Conservation (phyloP, 2,113 vertebrate species). For the Takifugu flavidus region DNA sequence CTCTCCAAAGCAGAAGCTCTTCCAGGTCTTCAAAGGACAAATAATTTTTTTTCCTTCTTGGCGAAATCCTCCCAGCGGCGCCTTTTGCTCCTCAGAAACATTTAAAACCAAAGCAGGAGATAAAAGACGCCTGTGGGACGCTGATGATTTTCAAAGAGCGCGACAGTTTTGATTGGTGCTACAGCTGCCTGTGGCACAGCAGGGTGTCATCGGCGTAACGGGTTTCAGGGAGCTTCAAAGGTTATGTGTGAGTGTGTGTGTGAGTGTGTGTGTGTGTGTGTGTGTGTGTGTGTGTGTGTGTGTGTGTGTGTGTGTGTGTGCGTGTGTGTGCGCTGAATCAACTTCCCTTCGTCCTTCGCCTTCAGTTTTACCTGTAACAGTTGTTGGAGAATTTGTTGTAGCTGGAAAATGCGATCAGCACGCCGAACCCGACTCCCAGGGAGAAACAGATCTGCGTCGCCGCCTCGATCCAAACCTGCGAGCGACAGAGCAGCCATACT, state of each 20-base stretch:
- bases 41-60: too few species aligned
- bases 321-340: not conserved
- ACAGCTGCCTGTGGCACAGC: conserved; percentile 33
- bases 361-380: conserved; percentile 78
- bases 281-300: conserved; percentile 13
- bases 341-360: conserved; percentile 8
- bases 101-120: conserved; percentile 2
- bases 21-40: not conserved
- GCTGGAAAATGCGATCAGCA: conserved; percentile 86
- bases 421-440: conserved; percentile 85
- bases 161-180: conserved; percentile 39
- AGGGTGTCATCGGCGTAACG: conserved; percentile 46
- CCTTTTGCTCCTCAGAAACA: not conserved
- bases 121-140: conserved; percentile 27
- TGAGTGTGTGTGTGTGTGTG: conserved; percentile 40
- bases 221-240: conserved; percentile 65
- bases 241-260: conserved; percentile 50
- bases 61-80: not conserved
- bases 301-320: not conserved
- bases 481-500: conserved; percentile 72
- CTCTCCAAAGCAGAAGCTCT: not conserved
- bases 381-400: conserved; percentile 89
- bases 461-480: conserved; percentile 82
- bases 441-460: conserved; percentile 87
- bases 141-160: conserved; percentile 53